Conservation (phyloP, 2,113 vertebrate species). For the Hemichromis elongatus region DNA sequence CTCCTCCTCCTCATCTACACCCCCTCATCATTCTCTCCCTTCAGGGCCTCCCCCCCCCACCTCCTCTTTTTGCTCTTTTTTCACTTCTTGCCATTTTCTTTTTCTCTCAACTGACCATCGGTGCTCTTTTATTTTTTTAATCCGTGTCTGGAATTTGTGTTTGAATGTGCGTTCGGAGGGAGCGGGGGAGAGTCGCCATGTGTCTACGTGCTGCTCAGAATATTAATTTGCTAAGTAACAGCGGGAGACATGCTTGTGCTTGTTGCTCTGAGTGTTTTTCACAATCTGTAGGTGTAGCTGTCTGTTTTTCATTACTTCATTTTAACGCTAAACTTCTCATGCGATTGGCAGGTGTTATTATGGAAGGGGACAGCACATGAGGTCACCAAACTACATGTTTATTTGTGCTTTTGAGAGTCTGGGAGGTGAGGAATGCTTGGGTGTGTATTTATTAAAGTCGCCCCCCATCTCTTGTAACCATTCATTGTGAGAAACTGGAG, state of each 20-base stretch:
- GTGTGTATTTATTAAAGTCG: slow-evolving; percentile 41
- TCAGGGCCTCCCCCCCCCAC: slow-evolving; percentile 33
- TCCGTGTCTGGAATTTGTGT: slow-evolving; percentile 12
- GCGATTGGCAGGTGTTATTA: slow-evolving; percentile 29
- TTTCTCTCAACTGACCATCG: not conserved
- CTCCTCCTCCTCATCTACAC: slow-evolving; percentile 57
- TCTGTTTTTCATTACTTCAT: slow-evolving; percentile 24
- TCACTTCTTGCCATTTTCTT: not conserved
- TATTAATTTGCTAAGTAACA: slow-evolving; percentile 31
- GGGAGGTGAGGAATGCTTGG: slow-evolving; percentile 53
- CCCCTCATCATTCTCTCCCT: slow-evolving; percentile 41
- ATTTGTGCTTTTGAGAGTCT: not conserved
- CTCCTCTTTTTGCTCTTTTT: slow-evolving; percentile 3
- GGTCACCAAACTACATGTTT: slow-evolving; percentile 34
- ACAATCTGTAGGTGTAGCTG: slow-evolving; percentile 7
- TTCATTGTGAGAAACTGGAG: slow-evolving; percentile 22
- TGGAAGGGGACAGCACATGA: not conserved
- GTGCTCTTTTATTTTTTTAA: not conserved
- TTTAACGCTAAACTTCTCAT: slow-evolving; percentile 5
- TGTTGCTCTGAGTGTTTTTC: slow-evolving; percentile 43
- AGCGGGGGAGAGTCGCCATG: not conserved
- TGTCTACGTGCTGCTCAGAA: slow-evolving; percentile 22
- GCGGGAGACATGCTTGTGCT: slow-evolving; percentile 34
- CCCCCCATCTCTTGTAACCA: slow-evolving; percentile 9
- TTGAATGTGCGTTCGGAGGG: not conserved